A percentile compares a stretch with the other conserved stretches of the same genome.
Conservation (phyloP, 64 coral and sea anemone genomes). For the Catalaphyllia jardinei region DNA sequence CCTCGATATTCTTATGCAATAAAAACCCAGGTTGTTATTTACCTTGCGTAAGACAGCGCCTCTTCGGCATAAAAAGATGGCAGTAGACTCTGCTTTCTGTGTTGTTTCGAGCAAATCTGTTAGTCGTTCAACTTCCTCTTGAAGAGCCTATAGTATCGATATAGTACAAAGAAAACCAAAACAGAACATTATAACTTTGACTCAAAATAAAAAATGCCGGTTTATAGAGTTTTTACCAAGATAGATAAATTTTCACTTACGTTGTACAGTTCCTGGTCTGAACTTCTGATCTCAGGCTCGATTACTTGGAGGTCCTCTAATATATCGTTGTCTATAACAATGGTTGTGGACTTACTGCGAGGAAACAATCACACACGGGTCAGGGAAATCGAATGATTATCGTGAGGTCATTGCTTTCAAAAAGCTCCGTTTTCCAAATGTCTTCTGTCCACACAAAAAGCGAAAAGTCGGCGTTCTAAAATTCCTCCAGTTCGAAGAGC, state of each 20-base stretch:
- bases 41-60: slow-evolving; percentile 97
- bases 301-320: slow-evolving; percentile 91
- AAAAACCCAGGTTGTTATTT: no score
- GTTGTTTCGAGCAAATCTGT: slow-evolving; percentile 64
- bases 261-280: slow-evolving; percentile 63
- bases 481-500: no score
- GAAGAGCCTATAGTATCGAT: slow-evolving; percentile 62
- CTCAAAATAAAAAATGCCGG: background rate
- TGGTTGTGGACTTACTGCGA: slow-evolving; percentile 41
- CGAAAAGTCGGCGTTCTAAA: no score
- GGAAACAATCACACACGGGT: background rate
- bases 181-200: no score
- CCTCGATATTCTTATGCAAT: no score
- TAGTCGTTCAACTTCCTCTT: slow-evolving; percentile 73
- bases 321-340: slow-evolving; percentile 70
- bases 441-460: no score
- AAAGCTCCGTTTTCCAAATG: no score
- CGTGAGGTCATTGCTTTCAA: no score
- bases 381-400: no score
- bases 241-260: slow-evolving; percentile 13
- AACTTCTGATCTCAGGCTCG: slow-evolving; percentile 72
- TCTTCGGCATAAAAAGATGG: slow-evolving; percentile 79
- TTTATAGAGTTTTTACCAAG: background rate
- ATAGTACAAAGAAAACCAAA: background rate
- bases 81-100: slow-evolving; percentile 67